Base-by-base conservation (phyloP, 2,888 invertebrate genomes). In the Hypomecis punctinalis region DNA sequence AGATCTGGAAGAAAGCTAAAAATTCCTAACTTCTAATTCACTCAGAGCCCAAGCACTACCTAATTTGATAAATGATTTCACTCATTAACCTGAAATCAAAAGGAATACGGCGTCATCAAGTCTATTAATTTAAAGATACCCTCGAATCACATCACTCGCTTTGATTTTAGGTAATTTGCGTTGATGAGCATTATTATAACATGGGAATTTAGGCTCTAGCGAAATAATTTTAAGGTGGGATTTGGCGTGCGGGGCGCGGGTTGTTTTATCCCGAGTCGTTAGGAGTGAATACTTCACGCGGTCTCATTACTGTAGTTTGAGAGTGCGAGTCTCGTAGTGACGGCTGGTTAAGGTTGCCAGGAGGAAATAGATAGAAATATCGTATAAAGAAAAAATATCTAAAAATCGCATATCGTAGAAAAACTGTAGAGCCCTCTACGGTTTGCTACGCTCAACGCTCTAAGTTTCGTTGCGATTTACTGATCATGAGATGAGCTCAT, bases 291-390 rank as follows among this genome's bases (percentile, higher is more conserved):
- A 74, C 78, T 78, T 75, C 77, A 76, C 73, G 77, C 70, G 74
- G 76, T 76, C 81, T 83, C 82, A 82, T 82, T 81, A 81, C 77
- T 70, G 73, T 76, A 73, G 75, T 79, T 78, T 70, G 73, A 75
- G 73, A 76, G 73, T 73, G 77, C 77, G 74, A 52, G 71, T 71
- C 71, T 58, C 71, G 71, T 75, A 75, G 67, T 68, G 61, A 42
- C 56, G 23, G 23, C 23, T 23, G 23, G 23, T 23, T 23, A 23
- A 3, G 23, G 23, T 23, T 23, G 1, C 23, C 23, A 23, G 23
- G 3, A n/a, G n/a, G 23, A 3, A 23, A 23, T 23, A 23, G 23
- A 23, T 3, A 23, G 3, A 23, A 23, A 23, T 23, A 23, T 23
- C 23, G 23, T 23, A 23, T 23, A 3, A 3, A 23, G 23, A 23